Evolutionary conservation across 2,113 vertebrate genomes (phyloP).

Genomic region (Muntiacus reevesi): DNA sequence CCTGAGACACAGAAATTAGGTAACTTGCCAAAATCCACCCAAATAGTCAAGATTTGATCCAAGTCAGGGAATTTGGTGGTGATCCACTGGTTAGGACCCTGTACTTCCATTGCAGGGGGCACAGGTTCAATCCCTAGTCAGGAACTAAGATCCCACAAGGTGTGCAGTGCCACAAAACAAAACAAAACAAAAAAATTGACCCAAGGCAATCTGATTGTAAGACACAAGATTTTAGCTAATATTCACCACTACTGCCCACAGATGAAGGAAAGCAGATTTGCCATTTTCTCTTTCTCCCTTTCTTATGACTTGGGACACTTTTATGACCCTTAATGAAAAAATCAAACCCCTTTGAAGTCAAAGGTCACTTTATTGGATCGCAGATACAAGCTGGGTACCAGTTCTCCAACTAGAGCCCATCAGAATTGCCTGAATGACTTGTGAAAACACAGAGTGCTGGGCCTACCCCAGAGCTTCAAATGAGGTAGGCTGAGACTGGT

Average conservation of each 20-base stretch:
- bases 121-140: neutral
- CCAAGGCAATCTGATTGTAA: neutral
- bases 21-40: neutral
- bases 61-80: neutral
- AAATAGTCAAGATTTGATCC: neutral
- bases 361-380: neutral
- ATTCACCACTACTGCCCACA: neutral
- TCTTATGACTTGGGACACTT: neutral
- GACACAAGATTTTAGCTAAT: neutral
- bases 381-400: neutral
- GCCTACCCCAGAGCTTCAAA: neutral
- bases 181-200: neutral
- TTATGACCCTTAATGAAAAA: neutral
- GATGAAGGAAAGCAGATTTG: neutral
- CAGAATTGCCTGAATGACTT: neutral
- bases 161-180: neutral
- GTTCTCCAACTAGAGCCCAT: neutral
- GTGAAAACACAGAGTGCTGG: neutral
- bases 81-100: neutral
- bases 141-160: neutral
- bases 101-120: neutral
- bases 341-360: neutral
- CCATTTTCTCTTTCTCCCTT: neutral
- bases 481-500: neutral
- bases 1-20: neutral